Base-by-base conservation (phyloP, 2,888 invertebrate species). In the Carabus problematicus region DNA sequence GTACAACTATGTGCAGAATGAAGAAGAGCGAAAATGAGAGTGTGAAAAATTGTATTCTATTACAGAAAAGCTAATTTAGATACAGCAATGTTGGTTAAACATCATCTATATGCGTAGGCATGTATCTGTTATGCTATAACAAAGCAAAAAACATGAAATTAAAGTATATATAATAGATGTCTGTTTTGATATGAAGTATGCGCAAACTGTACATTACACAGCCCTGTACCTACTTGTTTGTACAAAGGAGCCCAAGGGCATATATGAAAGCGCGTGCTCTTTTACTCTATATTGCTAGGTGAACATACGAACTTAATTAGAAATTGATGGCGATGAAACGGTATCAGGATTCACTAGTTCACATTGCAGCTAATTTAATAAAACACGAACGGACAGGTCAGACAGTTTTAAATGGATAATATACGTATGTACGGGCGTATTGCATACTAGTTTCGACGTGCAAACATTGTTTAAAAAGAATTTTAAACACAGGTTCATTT, bases 111-210 rank as follows among this genome's bases (percentile, higher is more conserved):
- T 52, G 52, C 47, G 47, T 11, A 8, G 16, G 16, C 47, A 47
- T 52, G 11, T 9, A 52, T 18, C 52, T 18, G 14, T 18, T 18
- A n/a, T 47, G 3, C 12, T 14, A 12, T 9, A 12, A 52, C 8
- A 12, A 12, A 52, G 52, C 45, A 64, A 64, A 64, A 64, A 64
- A 56, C 39, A 47, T 40, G 47, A 64, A 64, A 64, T 64, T 64
- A 64, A 64, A 64, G 58, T 64, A 58, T 64, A 55, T 56, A 64
- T 64, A 56, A 58, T 64, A 56, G 64, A 64, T 64, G 64, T 39
- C 43, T 64, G 58, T 64, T 58, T 64, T 64, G 64, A 42, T 42
- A 64, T 45, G 45, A 39, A 58, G 52, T 52, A 64, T 43, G 64
- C 29, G 29, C 62, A 42, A 55, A 55, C 18, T 64, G 54, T 55